Conservation (phyloP, 2,888 invertebrate genomes). For the Eupeodes latifasciatus region DNA sequence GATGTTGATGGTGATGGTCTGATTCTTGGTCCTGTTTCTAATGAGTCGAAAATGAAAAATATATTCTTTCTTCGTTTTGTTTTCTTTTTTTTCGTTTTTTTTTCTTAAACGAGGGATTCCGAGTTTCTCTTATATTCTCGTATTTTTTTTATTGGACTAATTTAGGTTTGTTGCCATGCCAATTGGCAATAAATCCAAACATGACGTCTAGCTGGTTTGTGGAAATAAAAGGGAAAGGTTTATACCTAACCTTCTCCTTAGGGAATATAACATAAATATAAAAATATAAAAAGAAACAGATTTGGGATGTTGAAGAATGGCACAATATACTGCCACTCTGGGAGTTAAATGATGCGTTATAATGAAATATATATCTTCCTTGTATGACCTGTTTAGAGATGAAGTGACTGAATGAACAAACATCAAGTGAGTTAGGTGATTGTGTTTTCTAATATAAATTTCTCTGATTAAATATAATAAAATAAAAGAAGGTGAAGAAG, state of each 20-base stretch:
- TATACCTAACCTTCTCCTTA: not conserved
- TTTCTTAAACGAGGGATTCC: not conserved
- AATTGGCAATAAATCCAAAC: slow-evolving; percentile 41
- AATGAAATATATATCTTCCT: slow-evolving; percentile 35
- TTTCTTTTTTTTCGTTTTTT: slow-evolving; percentile 27
- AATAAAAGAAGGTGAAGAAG: not conserved
- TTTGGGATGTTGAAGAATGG: slow-evolving; percentile 29
- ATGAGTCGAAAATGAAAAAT: slow-evolving; percentile 53
- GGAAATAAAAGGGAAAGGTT: not conserved
- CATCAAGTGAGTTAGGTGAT: slow-evolving; percentile 25
- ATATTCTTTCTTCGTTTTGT: not conserved
- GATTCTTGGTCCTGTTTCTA: slow-evolving; percentile 29
- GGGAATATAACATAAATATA: not conserved
- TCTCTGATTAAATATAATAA: slow-evolving; percentile 8
- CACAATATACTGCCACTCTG: slow-evolving; percentile 33
- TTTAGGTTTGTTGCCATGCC: slow-evolving; percentile 22
- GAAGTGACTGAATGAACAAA: slow-evolving; percentile 25
- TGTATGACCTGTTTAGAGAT: slow-evolving; percentile 3
- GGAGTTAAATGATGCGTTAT: slow-evolving; percentile 45
- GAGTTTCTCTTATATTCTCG: not conserved
- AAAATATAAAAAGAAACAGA: not conserved
- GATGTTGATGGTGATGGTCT: too few species aligned
- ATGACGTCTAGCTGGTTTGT: slow-evolving; percentile 7
- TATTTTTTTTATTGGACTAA: slow-evolving; percentile 9
- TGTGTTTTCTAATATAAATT: slow-evolving; percentile 11